These are phyloP conservation scores for Aphodius sticticus DNA, from an alignment of 2,888 invertebrate species.

Conservation along the genomic window DNA sequence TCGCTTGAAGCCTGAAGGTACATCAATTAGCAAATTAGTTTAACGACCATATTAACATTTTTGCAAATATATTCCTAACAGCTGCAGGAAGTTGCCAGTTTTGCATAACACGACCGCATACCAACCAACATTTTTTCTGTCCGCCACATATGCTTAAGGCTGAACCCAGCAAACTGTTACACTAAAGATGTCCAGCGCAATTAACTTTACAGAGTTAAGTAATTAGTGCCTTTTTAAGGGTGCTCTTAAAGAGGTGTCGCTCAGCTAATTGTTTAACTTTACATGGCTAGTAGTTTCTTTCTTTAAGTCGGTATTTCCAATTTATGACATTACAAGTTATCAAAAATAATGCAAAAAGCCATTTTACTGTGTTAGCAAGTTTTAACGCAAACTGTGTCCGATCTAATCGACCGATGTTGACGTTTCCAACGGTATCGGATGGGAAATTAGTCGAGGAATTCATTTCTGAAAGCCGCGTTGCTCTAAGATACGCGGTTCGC, in stretches of 20 bases:
- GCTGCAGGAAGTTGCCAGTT: neutral
- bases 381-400: too few relatives aligned
- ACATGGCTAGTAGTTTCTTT: too few relatives aligned
- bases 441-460: too few relatives aligned
- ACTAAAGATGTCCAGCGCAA: neutral
- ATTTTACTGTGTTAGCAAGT: too few relatives aligned
- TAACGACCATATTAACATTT: constrained; percentile 4
- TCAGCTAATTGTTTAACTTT: neutral
- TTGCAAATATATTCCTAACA: neutral
- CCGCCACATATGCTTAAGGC: neutral
- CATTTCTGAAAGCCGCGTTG: too few relatives aligned
- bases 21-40: neutral
- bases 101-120: neutral
- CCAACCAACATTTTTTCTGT: neutral
- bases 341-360: too few relatives aligned
- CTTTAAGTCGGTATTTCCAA: too few relatives aligned
- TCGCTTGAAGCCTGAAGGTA: neutral
- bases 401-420: too few relatives aligned
- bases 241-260: neutral
- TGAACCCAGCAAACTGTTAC: neutral
- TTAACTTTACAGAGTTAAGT: neutral
- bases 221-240: neutral
- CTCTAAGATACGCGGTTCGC: too few relatives aligned
- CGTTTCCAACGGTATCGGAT: too few relatives aligned
- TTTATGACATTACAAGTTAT: too few relatives aligned